Evolutionary conservation across 2,888 invertebrate species (phyloP).

Genomic region (Reticulitermes lucifugus): DNA sequence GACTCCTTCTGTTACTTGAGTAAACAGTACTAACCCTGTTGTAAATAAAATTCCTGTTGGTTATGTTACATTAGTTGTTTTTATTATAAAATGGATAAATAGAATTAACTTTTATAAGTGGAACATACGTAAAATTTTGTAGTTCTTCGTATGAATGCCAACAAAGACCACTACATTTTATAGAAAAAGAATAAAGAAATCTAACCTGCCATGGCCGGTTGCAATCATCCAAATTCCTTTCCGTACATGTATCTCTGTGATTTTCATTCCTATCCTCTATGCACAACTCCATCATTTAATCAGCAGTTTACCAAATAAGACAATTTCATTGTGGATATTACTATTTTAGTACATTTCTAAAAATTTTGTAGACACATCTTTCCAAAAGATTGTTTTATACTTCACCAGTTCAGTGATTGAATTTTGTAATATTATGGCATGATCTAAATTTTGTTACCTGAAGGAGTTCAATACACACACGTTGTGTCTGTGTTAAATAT

Average conservation of each 20-base stretch:
- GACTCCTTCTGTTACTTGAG: neutral
- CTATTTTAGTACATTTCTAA: too few relatives aligned
- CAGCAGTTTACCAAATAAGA: neutral
- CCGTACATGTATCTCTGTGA: constrained; percentile 8
- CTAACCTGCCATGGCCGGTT: constrained; percentile 43
- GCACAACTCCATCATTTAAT: neutral
- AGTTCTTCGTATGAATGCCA: constrained; percentile 29
- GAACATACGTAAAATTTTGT: constrained; percentile 39
- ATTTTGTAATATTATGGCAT: too few relatives aligned
- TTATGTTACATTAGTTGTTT: constrained; percentile 22
- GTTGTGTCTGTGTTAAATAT: too few relatives aligned
- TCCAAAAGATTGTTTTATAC: too few relatives aligned
- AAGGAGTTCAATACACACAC: too few relatives aligned
- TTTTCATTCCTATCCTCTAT: constrained; percentile 1
- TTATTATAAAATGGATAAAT: neutral
- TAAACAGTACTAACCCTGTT: neutral
- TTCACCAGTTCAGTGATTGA: too few relatives aligned
- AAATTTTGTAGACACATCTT: too few relatives aligned
- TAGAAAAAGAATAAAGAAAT: constrained; percentile 28
- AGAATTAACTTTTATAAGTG: constrained; percentile 44
- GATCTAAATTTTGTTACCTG: too few relatives aligned
- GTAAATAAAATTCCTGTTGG: constrained; percentile 6
- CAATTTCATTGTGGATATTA: neutral
- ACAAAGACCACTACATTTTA: constrained; percentile 25
- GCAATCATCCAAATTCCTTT: constrained; percentile 51